A percentile compares a stretch with the other conserved stretches of the same genome.
These are phyloP conservation scores for Scaptomyza flava DNA, from an alignment of 2,888 invertebrate species.

Conservation along the genomic window DNA sequence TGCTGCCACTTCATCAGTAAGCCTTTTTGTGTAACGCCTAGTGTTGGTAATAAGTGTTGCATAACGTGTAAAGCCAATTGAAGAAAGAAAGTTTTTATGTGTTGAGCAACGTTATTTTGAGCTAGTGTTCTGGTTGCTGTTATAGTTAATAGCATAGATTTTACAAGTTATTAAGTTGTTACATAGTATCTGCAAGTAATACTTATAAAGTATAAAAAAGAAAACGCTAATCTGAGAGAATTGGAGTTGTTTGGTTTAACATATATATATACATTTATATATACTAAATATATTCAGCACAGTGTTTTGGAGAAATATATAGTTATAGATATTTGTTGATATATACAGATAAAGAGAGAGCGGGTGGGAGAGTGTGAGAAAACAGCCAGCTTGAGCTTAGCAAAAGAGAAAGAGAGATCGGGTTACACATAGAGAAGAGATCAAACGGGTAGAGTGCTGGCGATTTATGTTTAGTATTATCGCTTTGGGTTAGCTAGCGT, in stretches of 20 bases:
- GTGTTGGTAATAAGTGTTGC: conserved; percentile 32
- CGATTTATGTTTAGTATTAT: conserved; percentile 18
- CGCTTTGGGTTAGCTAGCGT: conserved; percentile 16
- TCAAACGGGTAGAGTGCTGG: conserved; percentile 21
- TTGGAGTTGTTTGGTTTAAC: conserved; percentile 18
- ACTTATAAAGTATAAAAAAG: conserved; percentile 45
- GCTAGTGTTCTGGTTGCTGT: conserved; percentile 28
- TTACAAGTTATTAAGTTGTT: conserved; percentile 28
- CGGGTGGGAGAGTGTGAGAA: conserved; percentile 4
- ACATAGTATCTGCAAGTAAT: conserved; percentile 54
- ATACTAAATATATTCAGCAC: conserved; percentile 29
- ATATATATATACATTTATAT: conserved; percentile 23
- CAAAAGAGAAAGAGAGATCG: neutral
- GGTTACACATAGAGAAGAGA: conserved; percentile 1
- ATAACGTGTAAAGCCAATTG: conserved; percentile 28
- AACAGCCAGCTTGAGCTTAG: conserved; percentile 14
- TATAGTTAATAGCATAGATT: conserved; percentile 25
- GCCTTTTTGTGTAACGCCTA: conserved; percentile 10
- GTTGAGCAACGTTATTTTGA: conserved; percentile 12
- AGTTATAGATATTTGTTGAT: neutral
- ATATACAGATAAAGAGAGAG: neutral
- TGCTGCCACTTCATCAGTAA: neutral
- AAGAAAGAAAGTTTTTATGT: neutral
- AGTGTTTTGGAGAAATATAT: conserved; percentile 12
- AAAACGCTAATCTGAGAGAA: conserved; percentile 20